A percentile compares a stretch with the other conserved stretches of the same genome.
Conservation (phyloP, 1,140 invertebrate species). For the Ectropis grisescens region DNA sequence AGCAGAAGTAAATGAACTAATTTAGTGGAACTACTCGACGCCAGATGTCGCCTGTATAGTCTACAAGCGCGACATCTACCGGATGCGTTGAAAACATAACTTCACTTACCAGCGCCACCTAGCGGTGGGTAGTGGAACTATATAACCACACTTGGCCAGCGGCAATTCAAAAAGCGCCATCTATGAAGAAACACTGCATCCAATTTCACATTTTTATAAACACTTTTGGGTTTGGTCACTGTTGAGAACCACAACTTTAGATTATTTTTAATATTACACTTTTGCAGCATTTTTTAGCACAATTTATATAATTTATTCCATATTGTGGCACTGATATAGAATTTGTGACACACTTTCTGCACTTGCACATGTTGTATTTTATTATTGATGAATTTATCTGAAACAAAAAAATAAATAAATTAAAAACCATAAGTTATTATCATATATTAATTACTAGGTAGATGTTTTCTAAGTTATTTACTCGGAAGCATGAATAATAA, state of each 20-base stretch:
- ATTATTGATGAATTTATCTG: constrained; percentile 46
- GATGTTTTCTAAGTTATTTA: background rate
- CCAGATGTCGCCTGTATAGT: constrained; percentile 27
- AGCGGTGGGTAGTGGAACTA: constrained; percentile 28
- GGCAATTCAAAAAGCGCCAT: constrained; percentile 46
- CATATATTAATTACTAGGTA: constrained; percentile 3
- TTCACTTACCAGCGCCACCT: constrained; percentile 49
- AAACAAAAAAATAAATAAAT: constrained; percentile 29
- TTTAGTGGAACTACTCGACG: constrained; percentile 21
- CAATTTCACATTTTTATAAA: constrained; percentile 45
- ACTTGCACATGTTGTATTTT: constrained; percentile 42
- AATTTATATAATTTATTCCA: constrained; percentile 28
- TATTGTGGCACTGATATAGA: constrained; percentile 25
- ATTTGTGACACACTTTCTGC: constrained; percentile 35
- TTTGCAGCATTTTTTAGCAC: constrained; percentile 25
- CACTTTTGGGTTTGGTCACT: too few relatives aligned
- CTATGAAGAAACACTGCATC: constrained; percentile 58
- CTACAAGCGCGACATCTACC: background rate
- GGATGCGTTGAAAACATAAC: too few relatives aligned
- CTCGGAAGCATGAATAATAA: too few relatives aligned
- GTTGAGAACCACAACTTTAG: constrained; percentile 24
- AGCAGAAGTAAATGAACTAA: too few relatives aligned
- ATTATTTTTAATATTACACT: constrained; percentile 21
- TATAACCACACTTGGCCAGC: constrained; percentile 29
- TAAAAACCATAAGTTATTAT: too few relatives aligned